A percentile compares a stretch with the other conserved stretches of the same genome.
Conservation (phyloP, 2,113 vertebrate species). For the rat (Rattus norvegicus) region DNA sequence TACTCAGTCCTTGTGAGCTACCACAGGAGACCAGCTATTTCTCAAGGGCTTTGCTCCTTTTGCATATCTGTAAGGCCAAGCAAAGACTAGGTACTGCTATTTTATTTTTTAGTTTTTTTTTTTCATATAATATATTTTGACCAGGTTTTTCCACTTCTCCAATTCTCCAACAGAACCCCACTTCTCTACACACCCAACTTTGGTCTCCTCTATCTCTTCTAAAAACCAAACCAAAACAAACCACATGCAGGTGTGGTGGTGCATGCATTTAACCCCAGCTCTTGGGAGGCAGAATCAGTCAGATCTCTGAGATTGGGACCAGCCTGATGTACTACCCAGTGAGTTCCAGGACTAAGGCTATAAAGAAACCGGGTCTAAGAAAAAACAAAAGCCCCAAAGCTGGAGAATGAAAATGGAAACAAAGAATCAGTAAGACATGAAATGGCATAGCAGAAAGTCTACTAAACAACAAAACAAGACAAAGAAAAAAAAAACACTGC, state of each 20-base stretch:
- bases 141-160: background rate
- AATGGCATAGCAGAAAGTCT: background rate
- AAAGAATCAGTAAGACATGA: background rate
- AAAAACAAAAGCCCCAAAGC: background rate
- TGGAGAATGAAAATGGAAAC: background rate
- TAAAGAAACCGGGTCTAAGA: background rate
- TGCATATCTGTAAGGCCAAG: background rate
- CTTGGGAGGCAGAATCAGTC: background rate
- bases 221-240: background rate
- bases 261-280: background rate
- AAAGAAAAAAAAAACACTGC: background rate
- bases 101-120: background rate
- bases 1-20: background rate
- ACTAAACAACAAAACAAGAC: background rate
- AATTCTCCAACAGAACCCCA: background rate
- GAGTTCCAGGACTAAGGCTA: background rate
- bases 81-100: background rate
- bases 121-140: background rate
- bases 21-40: background rate
- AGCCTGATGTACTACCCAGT: background rate
- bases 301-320: background rate
- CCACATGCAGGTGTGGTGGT: background rate
- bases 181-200: background rate
- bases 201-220: background rate
- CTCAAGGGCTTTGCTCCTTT: conserved; percentile 12